These are phyloP conservation scores for Gymnoscopelus braueri DNA, from an alignment of 2,797 vertebrate genomes.

Conservation along the genomic window DNA sequence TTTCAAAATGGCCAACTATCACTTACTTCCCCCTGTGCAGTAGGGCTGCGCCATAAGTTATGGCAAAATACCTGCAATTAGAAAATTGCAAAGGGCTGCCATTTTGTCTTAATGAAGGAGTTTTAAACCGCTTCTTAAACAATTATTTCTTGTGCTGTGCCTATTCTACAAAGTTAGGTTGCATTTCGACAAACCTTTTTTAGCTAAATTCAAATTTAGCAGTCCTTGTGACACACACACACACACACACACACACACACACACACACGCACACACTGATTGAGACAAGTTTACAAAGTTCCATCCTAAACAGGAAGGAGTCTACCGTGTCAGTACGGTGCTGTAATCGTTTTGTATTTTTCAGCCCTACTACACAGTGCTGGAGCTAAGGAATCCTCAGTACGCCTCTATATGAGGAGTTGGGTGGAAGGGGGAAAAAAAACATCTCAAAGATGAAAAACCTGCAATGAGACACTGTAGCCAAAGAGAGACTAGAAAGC, in stretches of 20 bases:
- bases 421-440: constrained; percentile 22
- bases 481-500: constrained; percentile 31
- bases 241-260: too few species aligned
- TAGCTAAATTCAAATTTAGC: too few species aligned
- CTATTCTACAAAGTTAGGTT: too few species aligned
- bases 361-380: constrained; percentile 49
- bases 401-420: constrained; percentile 33
- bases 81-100: neutral
- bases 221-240: too few species aligned
- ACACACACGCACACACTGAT: too few species aligned
- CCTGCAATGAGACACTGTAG: constrained; percentile 53
- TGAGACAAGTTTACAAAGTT: too few species aligned
- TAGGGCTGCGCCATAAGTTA: constrained; percentile 49
- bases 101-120: too few species aligned
- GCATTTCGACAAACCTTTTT: too few species aligned
- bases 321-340: too few species aligned
- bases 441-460: constrained; percentile 41
- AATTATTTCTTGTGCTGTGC: too few species aligned
- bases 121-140: too few species aligned
- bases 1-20: constrained; percentile 76
- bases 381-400: constrained; percentile 38
- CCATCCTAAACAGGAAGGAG: too few species aligned
- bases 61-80: neutral
- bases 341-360: neutral
- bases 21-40: constrained; percentile 26